phyloP scores from a whole-genome alignment of 2,113 vertebrate species.

The Tyrannus savana region DNA sequence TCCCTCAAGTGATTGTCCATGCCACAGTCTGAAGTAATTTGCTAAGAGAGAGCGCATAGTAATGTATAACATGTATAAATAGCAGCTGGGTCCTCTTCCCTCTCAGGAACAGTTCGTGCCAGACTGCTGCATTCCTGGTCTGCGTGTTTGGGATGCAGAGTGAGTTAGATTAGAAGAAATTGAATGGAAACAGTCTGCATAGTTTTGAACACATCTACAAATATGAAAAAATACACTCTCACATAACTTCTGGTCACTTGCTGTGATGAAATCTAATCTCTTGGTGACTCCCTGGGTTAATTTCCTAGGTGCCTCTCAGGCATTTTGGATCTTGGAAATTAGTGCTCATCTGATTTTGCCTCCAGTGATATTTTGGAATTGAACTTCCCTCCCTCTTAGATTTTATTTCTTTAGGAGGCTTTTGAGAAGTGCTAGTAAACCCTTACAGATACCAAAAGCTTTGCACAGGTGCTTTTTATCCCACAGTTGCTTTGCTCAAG shows the following conservation, averaged over 20 bases:
- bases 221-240: background rate
- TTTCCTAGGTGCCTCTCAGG: background rate
- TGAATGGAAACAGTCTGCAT: background rate
- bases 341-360: background rate
- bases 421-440: background rate
- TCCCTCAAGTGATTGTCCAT: background rate
- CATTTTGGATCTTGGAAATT: background rate
- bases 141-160: slow-evolving; percentile 1
- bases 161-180: slow-evolving; percentile 13
- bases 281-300: background rate
- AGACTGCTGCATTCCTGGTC: background rate
- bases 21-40: slow-evolving; percentile 38
- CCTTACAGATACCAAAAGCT: background rate
- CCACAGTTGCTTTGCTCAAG: background rate
- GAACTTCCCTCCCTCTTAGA: background rate
- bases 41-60: background rate
- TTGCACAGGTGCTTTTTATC: background rate
- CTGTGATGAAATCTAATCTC: background rate
- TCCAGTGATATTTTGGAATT: background rate
- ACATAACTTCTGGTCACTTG: background rate
- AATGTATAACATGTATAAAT: background rate
- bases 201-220: background rate
- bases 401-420: background rate
- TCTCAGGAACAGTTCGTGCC: background rate
- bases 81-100: background rate